A percentile compares a stretch with the other conserved stretches of the same genome.
Evolutionary conservation across 2,888 invertebrate genomes (phyloP).

Genomic region (Rhagium mordax): DNA sequence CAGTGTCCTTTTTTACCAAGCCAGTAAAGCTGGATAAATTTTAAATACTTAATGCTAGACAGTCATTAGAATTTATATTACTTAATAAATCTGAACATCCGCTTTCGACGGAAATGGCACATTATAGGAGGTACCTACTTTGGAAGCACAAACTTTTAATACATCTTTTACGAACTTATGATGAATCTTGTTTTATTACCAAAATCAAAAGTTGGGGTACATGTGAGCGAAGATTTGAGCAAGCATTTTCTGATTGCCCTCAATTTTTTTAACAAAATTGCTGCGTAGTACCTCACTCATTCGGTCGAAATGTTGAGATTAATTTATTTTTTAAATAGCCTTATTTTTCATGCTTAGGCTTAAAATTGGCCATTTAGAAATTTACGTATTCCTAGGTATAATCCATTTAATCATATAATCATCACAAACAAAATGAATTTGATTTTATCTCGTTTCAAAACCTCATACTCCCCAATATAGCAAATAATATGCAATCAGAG

Average conservation of each 20-base stretch:
- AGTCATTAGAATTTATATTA: constrained; percentile 29
- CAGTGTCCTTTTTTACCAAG: not conserved
- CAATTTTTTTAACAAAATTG: not conserved
- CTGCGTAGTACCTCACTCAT: not conserved
- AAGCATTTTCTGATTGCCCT: too few relatives aligned
- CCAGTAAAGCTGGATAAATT: not conserved
- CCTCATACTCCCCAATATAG: too few relatives aligned
- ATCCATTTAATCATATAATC: not conserved
- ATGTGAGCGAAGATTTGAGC: too few relatives aligned
- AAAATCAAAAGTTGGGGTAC: too few relatives aligned
- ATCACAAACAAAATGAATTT: too few relatives aligned
- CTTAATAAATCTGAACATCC: constrained; percentile 28
- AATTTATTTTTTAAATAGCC: too few relatives aligned
- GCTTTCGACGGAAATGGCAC: constrained; percentile 18
- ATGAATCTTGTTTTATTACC: too few relatives aligned
- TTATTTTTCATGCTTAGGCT: too few relatives aligned
- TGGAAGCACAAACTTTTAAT: not conserved
- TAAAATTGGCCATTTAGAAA: too few relatives aligned
- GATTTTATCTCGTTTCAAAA: too few relatives aligned
- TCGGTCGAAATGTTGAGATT: not conserved
- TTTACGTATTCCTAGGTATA: not conserved
- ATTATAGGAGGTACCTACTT: not conserved
- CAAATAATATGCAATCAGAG: not conserved
- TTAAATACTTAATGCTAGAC: constrained; percentile 1
- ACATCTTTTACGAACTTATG: not conserved